phyloP scores from a whole-genome alignment of 2,888 invertebrate genomes.

The Volucella inflata region DNA sequence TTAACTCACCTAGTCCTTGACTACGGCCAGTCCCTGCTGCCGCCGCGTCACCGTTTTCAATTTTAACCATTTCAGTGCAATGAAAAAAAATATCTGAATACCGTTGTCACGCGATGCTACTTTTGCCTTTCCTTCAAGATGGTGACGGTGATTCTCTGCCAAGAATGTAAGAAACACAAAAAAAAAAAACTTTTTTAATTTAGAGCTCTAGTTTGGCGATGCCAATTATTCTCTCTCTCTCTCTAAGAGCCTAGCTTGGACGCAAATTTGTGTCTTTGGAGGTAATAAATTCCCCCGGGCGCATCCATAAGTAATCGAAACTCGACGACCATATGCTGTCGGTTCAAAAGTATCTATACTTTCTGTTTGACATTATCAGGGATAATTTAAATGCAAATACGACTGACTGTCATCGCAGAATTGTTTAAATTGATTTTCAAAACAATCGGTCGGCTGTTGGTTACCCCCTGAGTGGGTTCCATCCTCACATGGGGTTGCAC shows the following conservation, averaged over 20 bases:
- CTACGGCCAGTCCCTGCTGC: conserved; percentile 5
- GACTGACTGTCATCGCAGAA: conserved; percentile 35
- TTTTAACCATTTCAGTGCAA: too few relatives aligned
- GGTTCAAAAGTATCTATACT: conserved; percentile 27
- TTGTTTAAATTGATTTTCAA: conserved; percentile 57
- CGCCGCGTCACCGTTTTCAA: too few relatives aligned
- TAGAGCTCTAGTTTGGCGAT: conserved; percentile 57
- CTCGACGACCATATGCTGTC: conserved; percentile 67
- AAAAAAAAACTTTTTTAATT: conserved; percentile 70
- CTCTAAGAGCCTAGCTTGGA: conserved; percentile 18
- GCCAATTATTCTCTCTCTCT: conserved; percentile 59
- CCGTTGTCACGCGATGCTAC: conserved; percentile 39
- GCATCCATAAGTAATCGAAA: conserved; percentile 65
- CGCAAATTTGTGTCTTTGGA: conserved; percentile 25
- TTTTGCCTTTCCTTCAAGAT: conserved; percentile 36
- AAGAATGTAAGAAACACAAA: too few relatives aligned
- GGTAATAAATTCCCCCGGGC: conserved; percentile 68
- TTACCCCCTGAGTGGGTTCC: not conserved
- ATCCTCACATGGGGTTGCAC: not conserved
- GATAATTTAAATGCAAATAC: conserved; percentile 47
- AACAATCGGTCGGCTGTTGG: conserved; percentile 27
- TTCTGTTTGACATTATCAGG: conserved; percentile 13
- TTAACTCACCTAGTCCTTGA: conserved; percentile 18
- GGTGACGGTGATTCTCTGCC: conserved; percentile 21
- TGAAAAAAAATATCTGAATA: conserved; percentile 20